Conservation (phyloP, 2,888 invertebrate species). For the Thymelicus sylvestris region DNA sequence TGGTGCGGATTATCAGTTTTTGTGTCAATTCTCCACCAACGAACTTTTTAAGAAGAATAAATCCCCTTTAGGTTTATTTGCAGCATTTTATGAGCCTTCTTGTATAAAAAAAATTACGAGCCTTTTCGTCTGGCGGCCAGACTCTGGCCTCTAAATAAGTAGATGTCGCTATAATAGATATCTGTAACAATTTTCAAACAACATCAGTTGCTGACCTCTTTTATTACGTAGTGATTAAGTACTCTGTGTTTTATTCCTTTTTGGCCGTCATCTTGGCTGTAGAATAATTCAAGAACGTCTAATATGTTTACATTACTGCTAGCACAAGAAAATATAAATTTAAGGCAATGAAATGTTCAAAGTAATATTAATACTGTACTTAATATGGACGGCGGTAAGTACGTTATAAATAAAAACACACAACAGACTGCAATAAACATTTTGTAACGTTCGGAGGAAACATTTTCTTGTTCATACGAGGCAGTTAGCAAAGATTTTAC, state of each 20-base stretch:
- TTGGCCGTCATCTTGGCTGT: background rate
- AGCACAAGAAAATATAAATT: background rate
- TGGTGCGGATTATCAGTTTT: too few species aligned
- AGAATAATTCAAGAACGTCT: constrained; percentile 1
- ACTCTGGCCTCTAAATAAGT: background rate
- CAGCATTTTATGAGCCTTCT: too few species aligned
- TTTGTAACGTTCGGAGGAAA: background rate
- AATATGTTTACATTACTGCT: constrained; percentile 3
- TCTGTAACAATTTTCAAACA: background rate
- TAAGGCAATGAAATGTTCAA: constrained; percentile 10
- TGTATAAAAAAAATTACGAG: too few species aligned
- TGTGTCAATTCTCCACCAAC: too few species aligned
- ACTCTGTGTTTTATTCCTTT: background rate
- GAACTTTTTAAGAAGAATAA: too few species aligned
- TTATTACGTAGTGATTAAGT: too few species aligned
- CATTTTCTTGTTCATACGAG: constrained; percentile 6
- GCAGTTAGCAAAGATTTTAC: background rate
- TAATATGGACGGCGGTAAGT: constrained; percentile 17
- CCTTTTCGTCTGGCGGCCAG: too few species aligned
- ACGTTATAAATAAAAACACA: constrained; percentile 2
- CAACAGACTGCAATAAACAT: background rate
- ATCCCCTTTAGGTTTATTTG: too few species aligned
- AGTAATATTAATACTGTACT: constrained; percentile 7
- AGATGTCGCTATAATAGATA: background rate
- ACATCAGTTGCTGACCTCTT: background rate